Conservation (phyloP, 2,797 vertebrate species). For the Mormyrops boulengeri region DNA sequence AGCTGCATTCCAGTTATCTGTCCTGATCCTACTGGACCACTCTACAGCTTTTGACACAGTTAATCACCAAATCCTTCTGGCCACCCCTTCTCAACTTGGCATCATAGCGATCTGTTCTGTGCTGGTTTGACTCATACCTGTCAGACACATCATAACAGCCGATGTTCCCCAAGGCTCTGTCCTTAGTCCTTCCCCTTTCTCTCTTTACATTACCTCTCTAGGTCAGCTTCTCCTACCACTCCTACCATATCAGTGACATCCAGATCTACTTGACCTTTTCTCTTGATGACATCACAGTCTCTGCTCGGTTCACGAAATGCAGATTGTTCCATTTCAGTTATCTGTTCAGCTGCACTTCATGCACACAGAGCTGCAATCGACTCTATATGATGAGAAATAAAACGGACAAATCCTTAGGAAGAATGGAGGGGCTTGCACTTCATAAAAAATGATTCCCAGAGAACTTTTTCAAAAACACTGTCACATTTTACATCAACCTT, state of each 20-base stretch:
- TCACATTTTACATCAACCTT: background rate
- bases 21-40: background rate
- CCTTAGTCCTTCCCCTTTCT: background rate
- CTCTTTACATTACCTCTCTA: background rate
- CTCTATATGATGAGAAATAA: background rate
- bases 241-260: background rate
- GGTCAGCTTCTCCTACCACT: background rate
- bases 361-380: background rate
- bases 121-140: background rate
- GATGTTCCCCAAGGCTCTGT: background rate
- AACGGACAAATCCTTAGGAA: background rate
- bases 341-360: background rate
- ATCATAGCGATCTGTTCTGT: background rate
- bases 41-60: background rate
- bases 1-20: background rate
- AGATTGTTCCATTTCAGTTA: background rate
- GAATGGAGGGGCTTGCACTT: background rate
- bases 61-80: background rate
- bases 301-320: background rate
- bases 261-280: background rate
- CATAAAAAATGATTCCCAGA: background rate
- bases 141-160: background rate
- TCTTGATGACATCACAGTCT: background rate
- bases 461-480: background rate
- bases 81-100: background rate